phyloP scores from a whole-genome alignment of 2,888 invertebrate genomes.

The Colletes collaris region DNA sequence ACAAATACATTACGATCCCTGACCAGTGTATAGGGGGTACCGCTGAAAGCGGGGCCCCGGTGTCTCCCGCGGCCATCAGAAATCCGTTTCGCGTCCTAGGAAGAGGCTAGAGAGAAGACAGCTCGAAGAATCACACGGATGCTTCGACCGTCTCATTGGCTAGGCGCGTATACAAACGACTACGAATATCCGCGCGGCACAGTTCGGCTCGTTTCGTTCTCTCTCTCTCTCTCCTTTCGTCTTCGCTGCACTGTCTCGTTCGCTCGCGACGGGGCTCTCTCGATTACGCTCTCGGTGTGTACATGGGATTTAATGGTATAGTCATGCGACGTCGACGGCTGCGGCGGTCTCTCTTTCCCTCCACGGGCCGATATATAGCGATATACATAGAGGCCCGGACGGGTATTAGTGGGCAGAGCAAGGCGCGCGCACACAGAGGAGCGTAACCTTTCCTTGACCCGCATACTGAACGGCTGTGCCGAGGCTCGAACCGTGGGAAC shows the following conservation, averaged over 20 bases:
- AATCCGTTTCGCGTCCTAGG: slow-evolving; percentile 47
- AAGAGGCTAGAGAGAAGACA: slow-evolving; percentile 9
- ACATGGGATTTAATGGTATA: slow-evolving; percentile 78
- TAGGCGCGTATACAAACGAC: slow-evolving; percentile 41
- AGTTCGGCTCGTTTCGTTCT: slow-evolving; percentile 45
- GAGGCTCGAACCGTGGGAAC: slow-evolving; percentile 86
- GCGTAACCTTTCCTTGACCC: slow-evolving; percentile 87
- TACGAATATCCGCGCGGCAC: slow-evolving; percentile 55
- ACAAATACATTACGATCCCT: background rate
- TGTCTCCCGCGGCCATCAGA: slow-evolving; percentile 26
- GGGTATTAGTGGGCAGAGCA: slow-evolving; percentile 74
- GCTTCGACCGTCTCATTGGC: slow-evolving; percentile 29
- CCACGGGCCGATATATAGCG: slow-evolving; percentile 29
- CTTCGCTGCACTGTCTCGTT: slow-evolving; percentile 9
- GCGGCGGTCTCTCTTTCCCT: slow-evolving; percentile 27
- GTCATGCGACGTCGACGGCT: slow-evolving; percentile 72
- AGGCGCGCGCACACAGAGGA: slow-evolving; percentile 73
- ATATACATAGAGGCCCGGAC: slow-evolving; percentile 42
- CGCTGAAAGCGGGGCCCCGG: background rate
- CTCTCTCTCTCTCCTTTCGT: slow-evolving; percentile 17
- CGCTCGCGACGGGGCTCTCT: slow-evolving; percentile 32
- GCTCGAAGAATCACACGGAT: slow-evolving; percentile 39
- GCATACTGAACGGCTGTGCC: slow-evolving; percentile 87
- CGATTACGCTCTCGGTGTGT: slow-evolving; percentile 50
- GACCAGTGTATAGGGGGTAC: background rate